Percentiles rank a stretch among this genome's conserved stretches.
Evolutionary conservation across 2,888 invertebrate species (phyloP).

Genomic region (Athalia cordata): DNA sequence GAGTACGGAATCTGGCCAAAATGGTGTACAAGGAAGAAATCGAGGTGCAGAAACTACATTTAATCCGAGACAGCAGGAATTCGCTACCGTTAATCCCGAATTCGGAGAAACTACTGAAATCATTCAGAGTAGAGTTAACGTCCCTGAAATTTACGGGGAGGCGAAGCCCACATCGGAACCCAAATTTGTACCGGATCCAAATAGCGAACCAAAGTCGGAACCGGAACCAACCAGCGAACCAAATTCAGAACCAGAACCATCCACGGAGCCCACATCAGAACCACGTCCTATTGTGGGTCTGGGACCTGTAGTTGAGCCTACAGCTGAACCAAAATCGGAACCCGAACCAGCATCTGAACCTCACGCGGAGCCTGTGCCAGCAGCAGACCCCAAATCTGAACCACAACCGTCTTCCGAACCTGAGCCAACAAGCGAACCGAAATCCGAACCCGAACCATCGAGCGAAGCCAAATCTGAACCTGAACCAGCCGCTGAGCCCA

Average conservation of each 20-base stretch:
- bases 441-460: conserved; percentile 55
- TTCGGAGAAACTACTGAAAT: conserved; percentile 10
- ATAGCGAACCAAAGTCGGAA: conserved; percentile 54
- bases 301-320: background rate
- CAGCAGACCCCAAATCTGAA: conserved; percentile 58
- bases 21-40: conserved; percentile 66
- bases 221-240: conserved; percentile 32
- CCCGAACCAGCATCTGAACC: conserved; percentile 53
- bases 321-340: conserved; percentile 56
- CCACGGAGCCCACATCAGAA: background rate
- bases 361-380: conserved; percentile 49
- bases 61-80: conserved; percentile 55
- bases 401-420: conserved; percentile 56
- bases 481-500: conserved; percentile 61
- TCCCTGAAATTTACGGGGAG: conserved; percentile 37
- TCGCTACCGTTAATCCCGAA: background rate
- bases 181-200: conserved; percentile 23
- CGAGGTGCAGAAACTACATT: conserved; percentile 55
- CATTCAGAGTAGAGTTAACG: background rate
- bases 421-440: conserved; percentile 53
- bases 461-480: conserved; percentile 56
- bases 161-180: conserved; percentile 46
- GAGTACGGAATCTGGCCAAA: conserved; percentile 55
- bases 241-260: conserved; percentile 47
- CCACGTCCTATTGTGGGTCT: too few species aligned